phyloP scores from a whole-genome alignment of 2,113 vertebrate species.

The Chlamydotis undulata region DNA sequence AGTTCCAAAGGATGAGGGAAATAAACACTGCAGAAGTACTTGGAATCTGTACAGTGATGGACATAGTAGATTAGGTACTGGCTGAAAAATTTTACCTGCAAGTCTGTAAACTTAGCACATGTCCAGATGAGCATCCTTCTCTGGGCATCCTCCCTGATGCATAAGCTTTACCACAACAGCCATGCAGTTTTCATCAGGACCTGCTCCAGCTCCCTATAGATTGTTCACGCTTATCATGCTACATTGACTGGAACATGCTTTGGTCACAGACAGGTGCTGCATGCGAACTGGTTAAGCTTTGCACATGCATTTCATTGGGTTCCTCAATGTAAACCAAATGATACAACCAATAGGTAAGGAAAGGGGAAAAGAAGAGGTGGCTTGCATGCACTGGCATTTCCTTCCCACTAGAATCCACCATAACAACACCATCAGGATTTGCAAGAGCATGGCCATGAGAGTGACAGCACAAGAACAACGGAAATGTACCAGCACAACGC shows the following conservation, averaged over 20 bases:
- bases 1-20: background rate
- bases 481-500: background rate
- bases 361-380: background rate
- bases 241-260: background rate
- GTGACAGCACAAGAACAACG: background rate
- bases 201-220: background rate
- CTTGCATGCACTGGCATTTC: background rate
- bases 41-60: background rate
- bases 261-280: background rate
- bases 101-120: background rate
- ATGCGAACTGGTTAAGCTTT: background rate
- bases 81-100: background rate
- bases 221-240: background rate
- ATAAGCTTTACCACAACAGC: background rate
- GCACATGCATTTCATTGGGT: background rate
- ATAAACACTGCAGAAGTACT: background rate
- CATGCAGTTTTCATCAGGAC: background rate
- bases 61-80: background rate
- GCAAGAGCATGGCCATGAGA: background rate
- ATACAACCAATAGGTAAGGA: background rate
- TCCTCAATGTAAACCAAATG: background rate
- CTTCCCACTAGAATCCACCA: background rate
- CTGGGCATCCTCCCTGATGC: background rate
- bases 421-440: background rate
- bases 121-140: background rate